Evolutionary conservation across 2,113 vertebrate species (phyloP).

Genomic region (Cinclus mexicanus): DNA sequence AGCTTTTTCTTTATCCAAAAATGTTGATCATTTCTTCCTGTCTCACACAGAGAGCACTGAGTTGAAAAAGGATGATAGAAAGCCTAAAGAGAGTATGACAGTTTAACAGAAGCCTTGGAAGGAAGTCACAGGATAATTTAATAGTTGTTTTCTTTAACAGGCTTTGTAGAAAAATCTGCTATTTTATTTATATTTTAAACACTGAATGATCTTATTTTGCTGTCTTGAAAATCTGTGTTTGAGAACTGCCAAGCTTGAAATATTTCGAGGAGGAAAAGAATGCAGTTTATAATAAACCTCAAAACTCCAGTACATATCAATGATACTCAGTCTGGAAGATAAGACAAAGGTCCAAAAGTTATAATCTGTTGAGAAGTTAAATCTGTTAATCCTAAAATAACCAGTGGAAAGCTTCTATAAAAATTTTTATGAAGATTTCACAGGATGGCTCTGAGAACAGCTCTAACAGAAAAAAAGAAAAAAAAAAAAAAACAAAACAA

Average conservation of each 20-base stretch:
- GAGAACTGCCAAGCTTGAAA: background rate
- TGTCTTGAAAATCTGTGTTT: background rate
- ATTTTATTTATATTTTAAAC: slow-evolving; percentile 20
- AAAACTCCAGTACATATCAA: background rate
- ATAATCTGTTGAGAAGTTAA: background rate
- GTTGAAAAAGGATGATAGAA: background rate
- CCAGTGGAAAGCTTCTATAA: background rate
- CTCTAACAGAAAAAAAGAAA: background rate
- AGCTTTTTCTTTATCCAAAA: background rate
- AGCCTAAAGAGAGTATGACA: background rate
- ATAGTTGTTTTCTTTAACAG: background rate
- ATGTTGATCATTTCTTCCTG: background rate
- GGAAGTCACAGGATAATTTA: background rate
- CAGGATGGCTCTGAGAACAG: background rate
- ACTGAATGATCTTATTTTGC: background rate
- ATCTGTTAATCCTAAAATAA: background rate
- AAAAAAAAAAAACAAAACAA: background rate
- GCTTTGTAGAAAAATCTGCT: background rate
- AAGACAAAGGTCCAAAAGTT: background rate
- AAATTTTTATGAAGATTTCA: background rate
- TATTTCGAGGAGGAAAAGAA: background rate
- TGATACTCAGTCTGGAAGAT: background rate
- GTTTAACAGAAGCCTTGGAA: background rate
- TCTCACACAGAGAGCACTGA: background rate
- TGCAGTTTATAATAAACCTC: background rate